Evolutionary conservation across 2,113 vertebrate genomes (phyloP).

Genomic region (Cavia aperea): DNA sequence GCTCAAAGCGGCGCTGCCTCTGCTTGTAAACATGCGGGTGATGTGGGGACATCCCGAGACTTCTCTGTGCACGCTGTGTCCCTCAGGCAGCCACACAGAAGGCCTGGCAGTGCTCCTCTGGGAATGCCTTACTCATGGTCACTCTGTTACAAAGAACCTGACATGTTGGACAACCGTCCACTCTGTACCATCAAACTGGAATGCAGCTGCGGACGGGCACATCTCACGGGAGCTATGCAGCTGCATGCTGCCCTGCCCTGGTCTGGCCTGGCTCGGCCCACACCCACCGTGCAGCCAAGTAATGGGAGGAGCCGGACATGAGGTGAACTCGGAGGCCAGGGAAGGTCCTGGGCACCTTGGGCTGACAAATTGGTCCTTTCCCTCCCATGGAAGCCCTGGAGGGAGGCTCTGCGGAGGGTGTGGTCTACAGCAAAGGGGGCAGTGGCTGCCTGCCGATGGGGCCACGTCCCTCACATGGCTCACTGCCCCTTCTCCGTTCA

Average conservation of each 20-base stretch:
- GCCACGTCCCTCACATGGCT: constrained; percentile 83
- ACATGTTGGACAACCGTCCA: constrained; percentile 76
- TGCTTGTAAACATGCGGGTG: constrained; percentile 86
- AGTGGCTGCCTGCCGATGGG: constrained; percentile 84
- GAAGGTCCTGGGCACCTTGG: constrained; percentile 75
- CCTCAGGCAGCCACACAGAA: constrained; percentile 75
- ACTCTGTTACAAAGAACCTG: constrained; percentile 74
- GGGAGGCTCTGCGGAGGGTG: constrained; percentile 75
- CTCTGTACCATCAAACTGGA: constrained; percentile 61
- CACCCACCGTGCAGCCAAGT: constrained; percentile 23
- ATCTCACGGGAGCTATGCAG: neutral
- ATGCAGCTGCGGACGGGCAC: constrained; percentile 47
- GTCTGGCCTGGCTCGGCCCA: constrained; percentile 22
- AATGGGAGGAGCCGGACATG: neutral
- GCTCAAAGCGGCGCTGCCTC: constrained; percentile 75
- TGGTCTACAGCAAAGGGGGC: constrained; percentile 79
- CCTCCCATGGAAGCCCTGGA: constrained; percentile 75
- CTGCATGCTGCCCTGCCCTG: constrained; percentile 6
- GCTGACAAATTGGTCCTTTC: constrained; percentile 78
- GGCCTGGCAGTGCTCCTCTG: constrained; percentile 75
- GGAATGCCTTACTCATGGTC: constrained; percentile 83
- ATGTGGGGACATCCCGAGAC: constrained; percentile 81
- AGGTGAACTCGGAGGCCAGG: constrained; percentile 67
- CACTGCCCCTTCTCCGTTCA: constrained; percentile 79
- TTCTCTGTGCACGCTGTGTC: constrained; percentile 79